Conservation (phyloP, 2,888 invertebrate genomes). For the Gasteruption jaculator region DNA sequence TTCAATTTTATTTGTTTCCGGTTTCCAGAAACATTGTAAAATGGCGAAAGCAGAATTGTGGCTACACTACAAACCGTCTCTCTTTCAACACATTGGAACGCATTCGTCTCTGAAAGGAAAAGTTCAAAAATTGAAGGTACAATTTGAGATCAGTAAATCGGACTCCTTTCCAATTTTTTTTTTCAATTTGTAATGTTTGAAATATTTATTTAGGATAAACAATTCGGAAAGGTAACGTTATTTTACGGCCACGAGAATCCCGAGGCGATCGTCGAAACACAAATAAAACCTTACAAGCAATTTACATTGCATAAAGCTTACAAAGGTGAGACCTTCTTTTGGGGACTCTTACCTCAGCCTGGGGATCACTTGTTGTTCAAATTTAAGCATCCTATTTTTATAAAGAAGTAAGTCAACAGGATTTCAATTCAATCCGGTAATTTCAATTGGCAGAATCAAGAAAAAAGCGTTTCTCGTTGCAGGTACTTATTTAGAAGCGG, state of each 20-base stretch:
- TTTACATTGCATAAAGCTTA: slow-evolving; percentile 79
- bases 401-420: slow-evolving; percentile 61
- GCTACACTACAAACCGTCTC: slow-evolving; percentile 81
- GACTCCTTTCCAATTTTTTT: slow-evolving; percentile 4
- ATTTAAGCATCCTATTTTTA: slow-evolving; percentile 67
- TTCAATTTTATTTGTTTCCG: slow-evolving; percentile 20
- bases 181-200: slow-evolving; percentile 8
- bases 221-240: slow-evolving; percentile 78
- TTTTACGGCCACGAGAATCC: slow-evolving; percentile 80
- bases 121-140: slow-evolving; percentile 89
- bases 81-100: slow-evolving; percentile 94
- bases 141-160: neutral
- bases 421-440: neutral
- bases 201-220: slow-evolving; percentile 65
- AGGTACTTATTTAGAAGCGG: slow-evolving; percentile 84
- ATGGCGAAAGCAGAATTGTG: slow-evolving; percentile 73
- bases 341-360: slow-evolving; percentile 81
- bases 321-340: slow-evolving; percentile 82
- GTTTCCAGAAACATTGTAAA: slow-evolving; percentile 77
- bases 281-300: slow-evolving; percentile 75
- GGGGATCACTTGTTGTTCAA: slow-evolving; percentile 78
- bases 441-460: too few relatives aligned
- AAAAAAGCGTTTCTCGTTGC: slow-evolving; percentile 34
- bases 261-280: slow-evolving; percentile 64
- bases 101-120: slow-evolving; percentile 95